Percentiles rank a stretch among this genome's conserved stretches.
phyloP scores from a whole-genome alignment of 2,797 vertebrate species.

The Enteromius viviparus region DNA sequence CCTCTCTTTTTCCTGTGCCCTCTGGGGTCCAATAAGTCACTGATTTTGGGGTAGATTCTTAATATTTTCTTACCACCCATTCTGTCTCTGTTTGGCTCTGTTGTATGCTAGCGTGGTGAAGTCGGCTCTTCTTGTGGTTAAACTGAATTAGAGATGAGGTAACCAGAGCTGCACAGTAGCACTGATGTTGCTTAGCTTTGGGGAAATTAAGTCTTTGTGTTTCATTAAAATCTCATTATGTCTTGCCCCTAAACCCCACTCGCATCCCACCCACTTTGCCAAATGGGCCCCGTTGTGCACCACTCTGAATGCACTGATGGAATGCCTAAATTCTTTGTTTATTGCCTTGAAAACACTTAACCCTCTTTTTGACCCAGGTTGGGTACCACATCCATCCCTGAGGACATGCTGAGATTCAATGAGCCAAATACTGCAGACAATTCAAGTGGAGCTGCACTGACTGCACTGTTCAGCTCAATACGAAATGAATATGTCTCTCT shows the following conservation, averaged over 20 bases:
- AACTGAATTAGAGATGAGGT: slow-evolving; percentile 38
- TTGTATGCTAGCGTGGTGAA: slow-evolving; percentile 10
- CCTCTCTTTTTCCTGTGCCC: slow-evolving; percentile 41
- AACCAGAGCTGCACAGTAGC: slow-evolving; percentile 39
- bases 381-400: slow-evolving; percentile 23
- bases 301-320: slow-evolving; percentile 31
- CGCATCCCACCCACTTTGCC: slow-evolving; percentile 30
- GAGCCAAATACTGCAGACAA: slow-evolving; percentile 11
- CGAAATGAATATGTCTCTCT: neutral
- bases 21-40: slow-evolving; percentile 18
- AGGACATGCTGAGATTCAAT: slow-evolving; percentile 37
- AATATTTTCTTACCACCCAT: slow-evolving; percentile 31
- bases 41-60: slow-evolving; percentile 32
- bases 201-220: slow-evolving; percentile 36
- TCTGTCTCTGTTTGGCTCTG: slow-evolving; percentile 19
- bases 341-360: slow-evolving; percentile 56
- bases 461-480: neutral
- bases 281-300: slow-evolving; percentile 1
- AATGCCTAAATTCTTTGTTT: slow-evolving; percentile 60
- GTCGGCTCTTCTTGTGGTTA: neutral
- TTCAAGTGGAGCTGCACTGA: neutral
- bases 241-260: slow-evolving; percentile 29
- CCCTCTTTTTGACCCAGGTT: slow-evolving; percentile 49
- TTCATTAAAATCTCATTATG: slow-evolving; percentile 43
- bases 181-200: slow-evolving; percentile 19